A percentile compares a stretch with the other conserved stretches of the same genome.
phyloP scores from a whole-genome alignment of 2,888 invertebrate genomes.

The Pristionchus fissidentatus region DNA sequence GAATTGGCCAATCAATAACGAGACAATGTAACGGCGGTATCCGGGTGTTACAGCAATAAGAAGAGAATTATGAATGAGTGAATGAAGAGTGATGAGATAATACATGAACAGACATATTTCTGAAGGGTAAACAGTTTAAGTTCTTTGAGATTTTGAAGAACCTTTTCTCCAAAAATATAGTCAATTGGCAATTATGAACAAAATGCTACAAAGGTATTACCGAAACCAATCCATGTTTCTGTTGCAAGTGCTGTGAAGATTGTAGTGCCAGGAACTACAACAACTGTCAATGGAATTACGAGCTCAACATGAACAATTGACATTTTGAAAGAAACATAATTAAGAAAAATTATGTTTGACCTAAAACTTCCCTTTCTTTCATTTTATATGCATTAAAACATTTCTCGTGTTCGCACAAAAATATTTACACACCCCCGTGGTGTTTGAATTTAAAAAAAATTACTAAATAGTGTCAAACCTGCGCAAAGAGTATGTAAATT shows the following conservation, averaged over 20 bases:
- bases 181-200: too few relatives aligned
- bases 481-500: neutral
- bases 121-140: neutral
- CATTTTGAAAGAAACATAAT: too few relatives aligned
- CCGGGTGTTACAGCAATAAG: neutral
- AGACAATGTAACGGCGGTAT: neutral
- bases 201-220: neutral
- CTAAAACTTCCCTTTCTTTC: too few relatives aligned
- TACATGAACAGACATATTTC: neutral
- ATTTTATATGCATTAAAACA: too few relatives aligned
- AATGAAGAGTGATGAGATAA: neutral
- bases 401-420: too few relatives aligned
- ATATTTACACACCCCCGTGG: too few relatives aligned
- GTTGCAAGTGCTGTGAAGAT: neutral
- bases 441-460: neutral
- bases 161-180: too few relatives aligned
- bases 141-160: too few relatives aligned
- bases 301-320: too few relatives aligned
- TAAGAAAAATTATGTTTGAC: too few relatives aligned
- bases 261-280: neutral
- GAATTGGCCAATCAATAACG: too few relatives aligned
- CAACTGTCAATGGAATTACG: neutral
- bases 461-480: neutral
- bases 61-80: neutral
- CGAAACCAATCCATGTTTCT: neutral